Conservation (phyloP, 1,140 invertebrate genomes). For the Scaptomyza montana region DNA sequence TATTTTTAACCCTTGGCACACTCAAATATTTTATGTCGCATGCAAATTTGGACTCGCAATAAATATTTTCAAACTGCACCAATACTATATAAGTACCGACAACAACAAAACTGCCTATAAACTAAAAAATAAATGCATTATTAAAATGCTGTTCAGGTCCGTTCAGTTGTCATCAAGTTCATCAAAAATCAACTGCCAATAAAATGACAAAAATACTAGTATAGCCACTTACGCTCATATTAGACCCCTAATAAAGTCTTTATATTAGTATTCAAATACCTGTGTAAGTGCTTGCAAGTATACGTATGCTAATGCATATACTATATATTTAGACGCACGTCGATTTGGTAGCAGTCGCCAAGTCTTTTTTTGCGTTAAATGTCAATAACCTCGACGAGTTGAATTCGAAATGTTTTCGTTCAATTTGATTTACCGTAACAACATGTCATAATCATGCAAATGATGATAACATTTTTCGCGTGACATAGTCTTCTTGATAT, state of each 20-base stretch:
- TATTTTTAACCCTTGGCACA: conserved; percentile 49
- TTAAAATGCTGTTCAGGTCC: conserved; percentile 19
- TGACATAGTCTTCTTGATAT: conserved; percentile 48
- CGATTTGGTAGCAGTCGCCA: conserved; percentile 49
- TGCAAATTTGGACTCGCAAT: conserved; percentile 22
- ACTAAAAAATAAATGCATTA: conserved; percentile 2
- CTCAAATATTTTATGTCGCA: conserved; percentile 4
- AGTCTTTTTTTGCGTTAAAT: conserved; percentile 33
- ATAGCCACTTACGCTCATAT: conserved; percentile 5
- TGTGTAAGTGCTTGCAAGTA: conserved; percentile 1
- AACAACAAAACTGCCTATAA: not conserved
- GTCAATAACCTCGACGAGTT: conserved; percentile 69
- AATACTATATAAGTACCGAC: conserved; percentile 39
- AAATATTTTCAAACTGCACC: conserved; percentile 32
- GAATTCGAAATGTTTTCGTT: conserved; percentile 44
- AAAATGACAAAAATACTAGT: conserved; percentile 11
- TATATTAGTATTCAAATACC: not conserved
- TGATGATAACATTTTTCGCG: conserved; percentile 37
- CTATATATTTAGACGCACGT: conserved; percentile 57
- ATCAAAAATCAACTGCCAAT: conserved; percentile 25
- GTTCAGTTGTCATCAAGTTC: conserved; percentile 30
- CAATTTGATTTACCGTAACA: conserved; percentile 46
- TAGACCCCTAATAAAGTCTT: not conserved
- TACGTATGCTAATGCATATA: conserved; percentile 29
- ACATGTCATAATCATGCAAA: conserved; percentile 45